Conservation (phyloP, 2,113 vertebrate species). For the Plectropomus leopardus region DNA sequence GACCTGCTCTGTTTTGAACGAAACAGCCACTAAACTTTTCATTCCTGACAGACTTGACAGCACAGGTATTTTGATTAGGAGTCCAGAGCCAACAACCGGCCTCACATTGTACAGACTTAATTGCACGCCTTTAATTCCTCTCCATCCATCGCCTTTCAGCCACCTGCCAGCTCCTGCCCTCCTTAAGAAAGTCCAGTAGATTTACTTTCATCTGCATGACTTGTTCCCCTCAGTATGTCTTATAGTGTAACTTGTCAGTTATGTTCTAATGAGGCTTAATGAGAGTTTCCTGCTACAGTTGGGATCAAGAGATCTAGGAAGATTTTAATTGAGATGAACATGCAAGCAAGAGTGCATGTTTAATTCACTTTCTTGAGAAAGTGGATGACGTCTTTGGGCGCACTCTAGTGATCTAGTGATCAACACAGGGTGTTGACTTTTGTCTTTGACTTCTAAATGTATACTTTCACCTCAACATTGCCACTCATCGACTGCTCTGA, state of each 20-base stretch:
- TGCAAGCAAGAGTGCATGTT: constrained; percentile 21
- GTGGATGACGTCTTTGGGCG: constrained; percentile 6
- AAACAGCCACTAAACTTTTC: constrained; percentile 29
- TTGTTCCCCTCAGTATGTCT: constrained; percentile 37
- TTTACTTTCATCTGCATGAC: constrained; percentile 67
- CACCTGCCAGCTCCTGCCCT: constrained; percentile 22
- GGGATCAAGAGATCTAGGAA: constrained; percentile 54
- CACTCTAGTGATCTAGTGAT: neutral
- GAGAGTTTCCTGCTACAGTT: constrained; percentile 54
- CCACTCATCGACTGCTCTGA: neutral
- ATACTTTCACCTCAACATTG: neutral
- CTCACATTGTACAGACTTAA: constrained; percentile 38
- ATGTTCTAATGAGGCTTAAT: constrained; percentile 71
- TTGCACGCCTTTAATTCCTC: constrained; percentile 52
- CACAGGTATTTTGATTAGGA: constrained; percentile 64
- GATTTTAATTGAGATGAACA: constrained; percentile 54
- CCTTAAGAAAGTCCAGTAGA: constrained; percentile 29
- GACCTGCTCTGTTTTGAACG: constrained; percentile 50
- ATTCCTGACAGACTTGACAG: constrained; percentile 45
- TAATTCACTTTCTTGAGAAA: constrained; percentile 57
- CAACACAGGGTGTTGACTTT: neutral
- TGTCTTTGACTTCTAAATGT: neutral
- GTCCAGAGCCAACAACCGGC: constrained; percentile 8
- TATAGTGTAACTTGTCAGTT: constrained; percentile 57
- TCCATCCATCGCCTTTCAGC: constrained; percentile 37